Evolutionary conservation across 2,113 vertebrate genomes (phyloP).

Genomic region (Nyctibius bracteatus): DNA sequence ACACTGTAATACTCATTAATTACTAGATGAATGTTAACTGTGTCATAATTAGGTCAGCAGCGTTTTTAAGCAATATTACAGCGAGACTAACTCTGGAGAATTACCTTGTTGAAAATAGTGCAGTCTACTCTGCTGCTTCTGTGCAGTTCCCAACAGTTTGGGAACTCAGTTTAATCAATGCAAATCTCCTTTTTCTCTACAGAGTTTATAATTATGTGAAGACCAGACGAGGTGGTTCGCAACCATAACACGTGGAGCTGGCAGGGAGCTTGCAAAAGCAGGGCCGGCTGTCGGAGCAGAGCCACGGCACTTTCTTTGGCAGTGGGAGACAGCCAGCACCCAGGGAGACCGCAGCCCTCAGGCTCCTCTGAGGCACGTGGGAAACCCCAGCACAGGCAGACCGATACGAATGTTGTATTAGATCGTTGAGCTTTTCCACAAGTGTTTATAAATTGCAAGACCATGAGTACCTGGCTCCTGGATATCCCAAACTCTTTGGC

Average conservation of each 20-base stretch:
- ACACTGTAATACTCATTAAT: conserved; percentile 7
- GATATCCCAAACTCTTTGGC: neutral
- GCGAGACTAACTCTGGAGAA: neutral
- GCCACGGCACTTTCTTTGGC: neutral
- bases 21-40: conserved; percentile 9
- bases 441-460: neutral
- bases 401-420: fast-evolving
- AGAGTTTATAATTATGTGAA: neutral
- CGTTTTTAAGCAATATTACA: conserved; percentile 14
- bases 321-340: neutral
- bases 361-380: neutral
- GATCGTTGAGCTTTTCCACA: neutral
- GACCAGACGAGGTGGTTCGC: neutral
- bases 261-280: neutral
- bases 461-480: neutral
- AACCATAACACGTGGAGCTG: neutral
- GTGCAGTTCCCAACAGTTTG: neutral
- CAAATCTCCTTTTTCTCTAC: neutral
- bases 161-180: neutral
- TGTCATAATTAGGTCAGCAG: conserved; percentile 15
- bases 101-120: neutral
- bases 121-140: neutral
- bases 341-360: neutral
- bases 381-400: neutral
- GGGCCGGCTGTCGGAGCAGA: fast-evolving